phyloP scores from a whole-genome alignment of 2,113 vertebrate species.

The Apodemus speciosus region DNA sequence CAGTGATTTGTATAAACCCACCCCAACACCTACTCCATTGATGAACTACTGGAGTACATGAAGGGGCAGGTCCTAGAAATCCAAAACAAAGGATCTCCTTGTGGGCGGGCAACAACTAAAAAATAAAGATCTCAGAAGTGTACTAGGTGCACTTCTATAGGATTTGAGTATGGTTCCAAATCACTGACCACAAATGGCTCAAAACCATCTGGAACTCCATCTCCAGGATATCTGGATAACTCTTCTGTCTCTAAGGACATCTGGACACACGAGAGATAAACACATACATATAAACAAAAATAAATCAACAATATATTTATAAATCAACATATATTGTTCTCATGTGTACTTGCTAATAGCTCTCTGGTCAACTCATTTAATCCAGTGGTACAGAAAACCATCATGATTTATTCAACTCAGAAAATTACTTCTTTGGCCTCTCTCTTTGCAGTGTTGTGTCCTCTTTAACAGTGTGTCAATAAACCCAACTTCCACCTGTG shows the following conservation, averaged over 20 bases:
- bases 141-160: background rate
- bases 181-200: background rate
- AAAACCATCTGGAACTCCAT: too few relatives aligned
- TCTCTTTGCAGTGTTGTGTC: constrained; percentile 39
- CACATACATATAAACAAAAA: background rate
- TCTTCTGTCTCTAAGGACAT: too few relatives aligned
- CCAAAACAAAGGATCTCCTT: too few relatives aligned
- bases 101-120: too few relatives aligned
- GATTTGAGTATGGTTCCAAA: too few relatives aligned
- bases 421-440: constrained; percentile 50
- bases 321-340: background rate
- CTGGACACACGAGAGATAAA: background rate
- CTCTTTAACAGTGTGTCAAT: constrained; percentile 54
- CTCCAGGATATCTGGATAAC: too few relatives aligned
- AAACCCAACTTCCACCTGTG: constrained; percentile 48
- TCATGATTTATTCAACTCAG: constrained; percentile 57
- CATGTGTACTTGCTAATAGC: background rate
- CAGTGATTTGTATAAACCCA: too few relatives aligned
- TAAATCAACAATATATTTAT: background rate
- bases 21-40: too few relatives aligned
- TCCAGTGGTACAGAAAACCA: constrained; percentile 21
- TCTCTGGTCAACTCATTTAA: background rate
- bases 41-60: too few relatives aligned
- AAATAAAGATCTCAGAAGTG: background rate
- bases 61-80: too few relatives aligned